Evolutionary conservation across 2,888 invertebrate species (phyloP).

Genomic region (Drosophila robusta): DNA sequence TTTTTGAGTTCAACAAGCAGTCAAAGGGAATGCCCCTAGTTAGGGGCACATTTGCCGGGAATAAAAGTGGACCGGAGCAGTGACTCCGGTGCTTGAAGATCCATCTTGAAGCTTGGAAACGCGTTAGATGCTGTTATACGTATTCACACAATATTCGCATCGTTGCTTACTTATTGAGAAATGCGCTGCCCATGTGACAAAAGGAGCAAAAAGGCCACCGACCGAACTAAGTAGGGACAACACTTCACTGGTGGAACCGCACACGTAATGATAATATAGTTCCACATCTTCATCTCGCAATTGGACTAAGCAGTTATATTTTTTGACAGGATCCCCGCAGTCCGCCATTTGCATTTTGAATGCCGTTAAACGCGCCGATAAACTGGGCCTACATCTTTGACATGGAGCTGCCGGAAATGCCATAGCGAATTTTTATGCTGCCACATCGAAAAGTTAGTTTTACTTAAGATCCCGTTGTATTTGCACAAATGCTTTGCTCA

Average conservation of each 20-base stretch:
- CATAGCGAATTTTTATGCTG: constrained; percentile 7
- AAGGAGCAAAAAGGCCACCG: not conserved
- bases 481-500: constrained; percentile 1
- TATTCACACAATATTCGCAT: not conserved
- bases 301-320: constrained; percentile 13
- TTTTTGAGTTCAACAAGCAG: not conserved
- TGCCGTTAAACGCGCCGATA: not conserved
- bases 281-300: constrained; percentile 1
- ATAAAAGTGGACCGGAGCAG: no score
- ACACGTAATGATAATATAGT: constrained; percentile 27
- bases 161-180: constrained; percentile 1
- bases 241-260: not conserved
- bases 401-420: not conserved
- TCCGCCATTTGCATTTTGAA: constrained; percentile 7
- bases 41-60: not conserved
- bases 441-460: not conserved
- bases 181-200: not conserved
- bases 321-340: not conserved
- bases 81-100: not conserved
- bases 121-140: no score
- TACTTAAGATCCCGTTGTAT: not conserved
- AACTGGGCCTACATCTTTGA: not conserved
- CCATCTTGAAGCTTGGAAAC: not conserved
- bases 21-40: not conserved
- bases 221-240: constrained; percentile 3